Evolutionary conservation across 2,797 vertebrate genomes (phyloP), one percentile per base, ranked within the genome.

Genomic region (Glossophaga mutica): DNA sequence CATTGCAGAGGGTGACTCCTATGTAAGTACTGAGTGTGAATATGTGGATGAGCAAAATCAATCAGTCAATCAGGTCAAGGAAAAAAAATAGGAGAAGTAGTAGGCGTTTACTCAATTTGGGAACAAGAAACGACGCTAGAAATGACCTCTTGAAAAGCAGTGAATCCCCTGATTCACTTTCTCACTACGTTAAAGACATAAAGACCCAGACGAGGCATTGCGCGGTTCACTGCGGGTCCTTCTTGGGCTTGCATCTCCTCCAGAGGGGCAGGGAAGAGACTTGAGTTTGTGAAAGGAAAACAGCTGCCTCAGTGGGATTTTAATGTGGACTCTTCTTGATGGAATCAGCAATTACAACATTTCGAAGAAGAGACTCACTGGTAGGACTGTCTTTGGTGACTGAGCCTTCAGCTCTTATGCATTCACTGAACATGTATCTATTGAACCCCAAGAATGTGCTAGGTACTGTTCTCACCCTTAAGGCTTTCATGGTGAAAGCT

Each of bases 281-380:
- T 15, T 39, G 92, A 86, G 52, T 57, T 59, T 12, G 0, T 8
- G 65, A 78, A 55, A 95, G 29, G 94, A 95, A 44, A 57, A 67
- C 50, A 90, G 46, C 81, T 67, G 90, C 68, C 15, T 42, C 18
- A 37, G 76, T 39, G 37, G 46, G 77, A 39, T 81, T 73, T 91
- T 48, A 62, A 19, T 12, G 32, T 46, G 59, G 32, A 73, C 55
- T 37, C 24, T 87, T 84, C 42, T 71, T 50, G 42, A 39, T 24
- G 46, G 73, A 88, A 94, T 52, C 9, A 50, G 14, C 44, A n/a
- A 24, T 79, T 88, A 29, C 6, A 77, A 68, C 32, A 81, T 44
- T 78, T 82, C 55, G 57, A 87, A 82, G 34, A 95, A 70, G 21
- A 76, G 50, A 74, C n/a, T 79, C 62, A 50, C 32, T 65, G 39